phyloP scores from a whole-genome alignment of 2,888 invertebrate genomes.

The Drosophila diplacantha region DNA sequence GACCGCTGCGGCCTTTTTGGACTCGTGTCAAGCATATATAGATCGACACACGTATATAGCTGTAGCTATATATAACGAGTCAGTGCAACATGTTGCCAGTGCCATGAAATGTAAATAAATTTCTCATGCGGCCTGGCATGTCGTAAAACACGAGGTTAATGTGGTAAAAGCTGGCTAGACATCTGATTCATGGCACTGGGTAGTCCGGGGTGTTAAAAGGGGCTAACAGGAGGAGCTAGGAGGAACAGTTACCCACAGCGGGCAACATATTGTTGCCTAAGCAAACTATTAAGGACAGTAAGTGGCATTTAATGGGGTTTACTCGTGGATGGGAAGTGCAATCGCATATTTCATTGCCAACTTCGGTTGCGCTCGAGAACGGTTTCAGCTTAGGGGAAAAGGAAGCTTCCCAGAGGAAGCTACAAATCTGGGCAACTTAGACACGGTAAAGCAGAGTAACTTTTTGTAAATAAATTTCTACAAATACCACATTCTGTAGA shows the following conservation, averaged over 20 bases:
- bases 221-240: conserved; percentile 17
- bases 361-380: conserved; percentile 29
- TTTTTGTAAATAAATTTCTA: conserved; percentile 1
- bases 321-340: conserved; percentile 40
- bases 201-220: conserved; percentile 3
- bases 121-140: conserved; percentile 69
- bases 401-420: background rate
- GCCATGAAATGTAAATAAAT: conserved; percentile 70
- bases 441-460: background rate
- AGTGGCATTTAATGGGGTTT: conserved; percentile 66
- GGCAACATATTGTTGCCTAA: conserved; percentile 61
- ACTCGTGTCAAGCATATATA: conserved; percentile 61
- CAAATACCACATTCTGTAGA: background rate
- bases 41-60: conserved; percentile 7
- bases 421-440: conserved; percentile 16
- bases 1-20: conserved; percentile 58
- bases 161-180: conserved; percentile 61
- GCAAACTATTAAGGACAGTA: conserved; percentile 66
- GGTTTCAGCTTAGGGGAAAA: background rate
- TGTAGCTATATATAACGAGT: conserved; percentile 11
- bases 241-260: background rate
- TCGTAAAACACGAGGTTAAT: conserved; percentile 70
- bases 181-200: conserved; percentile 7
- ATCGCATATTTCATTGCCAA: conserved; percentile 53
- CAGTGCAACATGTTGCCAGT: conserved; percentile 66